A percentile compares a stretch with the other conserved stretches of the same genome.
Conservation (phyloP, 2,113 vertebrate genomes). For the Phrynosoma blainvillii region DNA sequence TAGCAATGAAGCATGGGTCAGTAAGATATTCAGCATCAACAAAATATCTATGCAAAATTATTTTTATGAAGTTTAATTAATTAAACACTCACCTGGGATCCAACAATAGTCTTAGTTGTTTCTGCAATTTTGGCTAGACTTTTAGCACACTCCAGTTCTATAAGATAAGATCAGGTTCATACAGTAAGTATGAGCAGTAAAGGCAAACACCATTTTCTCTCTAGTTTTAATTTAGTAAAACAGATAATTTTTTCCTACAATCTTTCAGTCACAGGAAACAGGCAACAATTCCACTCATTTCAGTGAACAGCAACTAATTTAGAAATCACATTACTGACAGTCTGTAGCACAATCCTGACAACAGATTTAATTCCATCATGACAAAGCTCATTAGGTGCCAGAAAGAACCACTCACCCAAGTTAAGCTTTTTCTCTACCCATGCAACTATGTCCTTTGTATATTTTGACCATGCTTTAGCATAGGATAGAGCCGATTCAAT, state of each 20-base stretch:
- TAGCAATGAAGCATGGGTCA: background rate
- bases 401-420: slow-evolving; percentile 86
- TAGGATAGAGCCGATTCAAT: slow-evolving; percentile 93
- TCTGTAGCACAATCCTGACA: slow-evolving; percentile 70
- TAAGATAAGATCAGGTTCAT: slow-evolving; percentile 5
- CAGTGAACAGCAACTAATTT: slow-evolving; percentile 66
- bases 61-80: background rate
- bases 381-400: slow-evolving; percentile 70
- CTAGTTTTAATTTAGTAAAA: slow-evolving; percentile 12
- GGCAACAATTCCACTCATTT: slow-evolving; percentile 51
- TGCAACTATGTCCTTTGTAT: slow-evolving; percentile 93
- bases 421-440: slow-evolving; percentile 96
- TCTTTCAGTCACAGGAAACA: slow-evolving; percentile 64
- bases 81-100: slow-evolving; percentile 84
- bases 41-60: background rate
- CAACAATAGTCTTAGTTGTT: slow-evolving; percentile 86
- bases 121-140: slow-evolving; percentile 94
- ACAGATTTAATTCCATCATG: slow-evolving; percentile 71
- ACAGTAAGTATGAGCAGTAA: slow-evolving; percentile 27
- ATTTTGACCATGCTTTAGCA: slow-evolving; percentile 97
- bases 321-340: slow-evolving; percentile 73
- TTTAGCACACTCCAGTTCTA: slow-evolving; percentile 94
- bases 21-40: background rate
- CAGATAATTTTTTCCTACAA: slow-evolving; percentile 40
- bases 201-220: slow-evolving; percentile 24